phyloP scores from a whole-genome alignment of 2,113 vertebrate genomes.

The Microtus pennsylvanicus region DNA sequence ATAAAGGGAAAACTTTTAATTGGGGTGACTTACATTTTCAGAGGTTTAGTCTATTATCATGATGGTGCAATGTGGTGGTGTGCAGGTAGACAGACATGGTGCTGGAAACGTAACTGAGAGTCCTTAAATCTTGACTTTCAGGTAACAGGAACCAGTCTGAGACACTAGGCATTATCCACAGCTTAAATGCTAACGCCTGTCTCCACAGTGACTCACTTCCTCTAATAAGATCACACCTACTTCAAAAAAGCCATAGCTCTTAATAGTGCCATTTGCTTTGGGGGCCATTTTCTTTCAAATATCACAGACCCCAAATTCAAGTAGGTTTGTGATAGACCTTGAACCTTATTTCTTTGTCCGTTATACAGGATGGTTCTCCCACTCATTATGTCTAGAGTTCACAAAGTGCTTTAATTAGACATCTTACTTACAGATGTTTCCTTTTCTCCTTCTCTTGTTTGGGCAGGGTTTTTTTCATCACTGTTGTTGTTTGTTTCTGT shows the following conservation, averaged over 20 bases:
- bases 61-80: not conserved
- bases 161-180: not conserved
- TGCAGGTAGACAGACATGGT: not conserved
- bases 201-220: not conserved
- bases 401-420: not conserved
- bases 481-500: not conserved
- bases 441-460: not conserved
- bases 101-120: not conserved
- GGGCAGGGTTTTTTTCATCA: not conserved
- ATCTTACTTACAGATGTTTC: not conserved
- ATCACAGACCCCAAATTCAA: not conserved
- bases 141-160: not conserved
- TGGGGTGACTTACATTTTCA: not conserved
- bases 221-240: not conserved
- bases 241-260: not conserved
- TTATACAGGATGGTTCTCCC: not conserved
- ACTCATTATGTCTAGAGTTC: not conserved
- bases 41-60: not conserved
- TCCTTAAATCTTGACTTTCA: not conserved
- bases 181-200: not conserved
- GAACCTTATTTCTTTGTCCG: not conserved
- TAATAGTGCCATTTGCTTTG: not conserved
- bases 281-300: not conserved
- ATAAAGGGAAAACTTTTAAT: not conserved
- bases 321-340: not conserved